Evolutionary conservation across 2,888 invertebrate genomes (phyloP), one percentile per base, ranked within the genome.

Genomic region (Cosmopolites sordidus): DNA sequence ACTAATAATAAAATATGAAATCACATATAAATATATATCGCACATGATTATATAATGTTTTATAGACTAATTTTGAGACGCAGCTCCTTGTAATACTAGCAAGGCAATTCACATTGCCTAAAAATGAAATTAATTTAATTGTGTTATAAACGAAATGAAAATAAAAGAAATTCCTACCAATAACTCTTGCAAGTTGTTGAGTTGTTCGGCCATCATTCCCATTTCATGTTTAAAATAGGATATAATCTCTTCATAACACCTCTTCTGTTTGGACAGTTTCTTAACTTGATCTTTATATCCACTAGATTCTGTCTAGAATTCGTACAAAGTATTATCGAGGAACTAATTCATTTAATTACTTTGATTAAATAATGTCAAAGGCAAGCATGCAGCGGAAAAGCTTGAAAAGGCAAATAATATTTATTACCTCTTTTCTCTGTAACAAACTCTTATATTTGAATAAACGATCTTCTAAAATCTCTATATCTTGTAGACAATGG

Each of bases 401-500:
- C 5, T 4, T n/a, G n/a, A 38, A 38, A 14, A n/a, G 15, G n/a
- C 9, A 22, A 3, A 22, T 5, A 22, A 22, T 22, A 8, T 22
- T 5, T 22, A 5, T 56, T 68, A 72, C 72, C 70, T 72, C 68
- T 15, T 62, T 51, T 4, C 49, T 33, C 53, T 65, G 68, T 39
- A 64, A 65, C 48, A 66, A 58, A 40, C 48, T 59, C 60, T 72
- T 69, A 62, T 73, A 72, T 49, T 72, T 72, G 51, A 62, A 53
- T 22, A 74, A 54, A 52, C 68, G 68, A 33, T 62, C 58, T 56
- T 74, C 73, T 48, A 72, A 60, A 42, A 67, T 60, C 29, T 66
- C 65, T 9, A 71, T 56, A 58, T 74, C 73, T 58, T 73, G 73
- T 9, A 70, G 54, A 43, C 62, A 66, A 47, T 68, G 64, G 51